phyloP scores from a whole-genome alignment of 2,797 vertebrate genomes.

The Octomys mimax region DNA sequence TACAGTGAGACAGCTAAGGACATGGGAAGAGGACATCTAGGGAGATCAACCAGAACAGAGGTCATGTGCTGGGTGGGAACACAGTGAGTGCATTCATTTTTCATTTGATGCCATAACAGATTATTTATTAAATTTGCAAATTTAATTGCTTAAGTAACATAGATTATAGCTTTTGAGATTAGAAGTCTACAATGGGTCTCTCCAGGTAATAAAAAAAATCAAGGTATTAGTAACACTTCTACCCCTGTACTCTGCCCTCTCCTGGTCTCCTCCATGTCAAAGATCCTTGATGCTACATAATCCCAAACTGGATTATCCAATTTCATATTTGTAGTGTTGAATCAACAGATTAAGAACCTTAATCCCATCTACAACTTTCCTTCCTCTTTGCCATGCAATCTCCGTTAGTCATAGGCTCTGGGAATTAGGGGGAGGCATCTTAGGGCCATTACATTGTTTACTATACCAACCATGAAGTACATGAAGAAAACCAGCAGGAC shows the following conservation, averaged over 20 bases:
- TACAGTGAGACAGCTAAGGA: not conserved
- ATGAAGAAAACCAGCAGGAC: not conserved
- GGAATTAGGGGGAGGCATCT: not conserved
- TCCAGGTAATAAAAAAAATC: not conserved
- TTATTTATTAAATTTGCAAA: not conserved
- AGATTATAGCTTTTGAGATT: not conserved
- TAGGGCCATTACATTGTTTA: not conserved
- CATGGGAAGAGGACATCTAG: not conserved
- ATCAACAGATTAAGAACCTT: not conserved
- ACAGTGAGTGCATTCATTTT: not conserved
- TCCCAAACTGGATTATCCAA: not conserved
- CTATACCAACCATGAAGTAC: not conserved
- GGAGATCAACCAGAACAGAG: not conserved
- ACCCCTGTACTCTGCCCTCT: not conserved
- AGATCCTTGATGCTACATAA: not conserved
- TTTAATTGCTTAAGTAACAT: not conserved
- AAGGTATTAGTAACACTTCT: not conserved
- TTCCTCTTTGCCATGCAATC: not conserved
- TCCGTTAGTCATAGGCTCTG: not conserved
- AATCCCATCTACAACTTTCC: not conserved
- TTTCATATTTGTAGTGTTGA: not conserved
- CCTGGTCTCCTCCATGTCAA: not conserved
- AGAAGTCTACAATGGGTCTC: not conserved
- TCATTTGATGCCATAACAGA: not conserved
- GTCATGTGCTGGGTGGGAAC: not conserved